Percentiles rank a stretch among this genome's conserved stretches.
These are phyloP conservation scores for Prionace glauca DNA, from an alignment of 2,797 vertebrate species.

Conservation along the genomic window DNA sequence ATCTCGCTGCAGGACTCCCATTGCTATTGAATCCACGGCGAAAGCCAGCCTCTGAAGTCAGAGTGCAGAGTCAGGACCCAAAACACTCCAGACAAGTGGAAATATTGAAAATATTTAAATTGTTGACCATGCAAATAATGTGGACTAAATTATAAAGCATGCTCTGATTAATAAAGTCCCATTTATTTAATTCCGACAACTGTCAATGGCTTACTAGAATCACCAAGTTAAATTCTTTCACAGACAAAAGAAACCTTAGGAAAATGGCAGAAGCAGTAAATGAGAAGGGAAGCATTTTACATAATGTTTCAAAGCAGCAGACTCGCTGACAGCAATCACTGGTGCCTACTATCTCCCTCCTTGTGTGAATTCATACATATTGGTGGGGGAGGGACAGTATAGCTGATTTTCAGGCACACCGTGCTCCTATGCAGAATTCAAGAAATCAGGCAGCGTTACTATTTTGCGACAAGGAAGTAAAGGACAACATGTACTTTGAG, in stretches of 20 bases:
- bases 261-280: conserved; percentile 32
- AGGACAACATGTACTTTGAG: neutral
- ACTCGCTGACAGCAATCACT: neutral
- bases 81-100: neutral
- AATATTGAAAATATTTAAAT: conserved; percentile 27
- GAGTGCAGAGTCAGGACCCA: neutral
- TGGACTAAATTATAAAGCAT: neutral
- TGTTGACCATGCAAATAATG: neutral
- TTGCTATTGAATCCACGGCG: neutral
- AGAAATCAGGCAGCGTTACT: neutral
- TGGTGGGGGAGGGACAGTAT: conserved; percentile 10
- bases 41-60: neutral
- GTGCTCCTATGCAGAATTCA: neutral
- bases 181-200: conserved; percentile 20
- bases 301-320: conserved; percentile 20
- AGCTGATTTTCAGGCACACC: neutral
- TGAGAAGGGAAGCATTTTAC: conserved; percentile 34
- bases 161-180: conserved; percentile 13
- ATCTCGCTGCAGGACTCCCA: neutral
- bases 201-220: conserved; percentile 25
- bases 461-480: neutral
- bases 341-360: neutral
- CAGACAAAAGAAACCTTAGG: conserved; percentile 20
- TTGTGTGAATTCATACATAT: conserved; percentile 27
- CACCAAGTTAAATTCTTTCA: conserved; percentile 15